phyloP scores from a whole-genome alignment of 23 tunicate genomes.

The Phallusia fumigata region DNA sequence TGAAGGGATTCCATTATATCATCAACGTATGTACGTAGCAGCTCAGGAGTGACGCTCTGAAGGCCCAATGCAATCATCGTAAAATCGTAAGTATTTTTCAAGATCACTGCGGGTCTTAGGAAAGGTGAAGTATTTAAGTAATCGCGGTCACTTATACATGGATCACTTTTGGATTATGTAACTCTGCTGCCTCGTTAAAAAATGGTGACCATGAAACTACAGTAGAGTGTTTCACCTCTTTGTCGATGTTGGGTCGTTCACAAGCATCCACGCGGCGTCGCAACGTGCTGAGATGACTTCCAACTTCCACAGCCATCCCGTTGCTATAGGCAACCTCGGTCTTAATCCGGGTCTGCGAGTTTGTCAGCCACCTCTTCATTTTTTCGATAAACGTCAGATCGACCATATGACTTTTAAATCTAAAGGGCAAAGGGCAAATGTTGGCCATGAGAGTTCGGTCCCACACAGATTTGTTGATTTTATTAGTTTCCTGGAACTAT shows the following conservation, averaged over 20 bases:
- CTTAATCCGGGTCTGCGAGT: slow-evolving; percentile 78
- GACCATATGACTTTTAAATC: slow-evolving; percentile 62
- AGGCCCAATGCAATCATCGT: too few relatives aligned
- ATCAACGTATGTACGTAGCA: slow-evolving; percentile 45
- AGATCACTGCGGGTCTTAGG: too few relatives aligned
- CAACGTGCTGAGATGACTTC: slow-evolving; percentile 50
- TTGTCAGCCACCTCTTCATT: slow-evolving; percentile 69
- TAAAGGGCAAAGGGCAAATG: background rate
- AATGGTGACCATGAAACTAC: too few relatives aligned
- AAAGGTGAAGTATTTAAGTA: too few relatives aligned
- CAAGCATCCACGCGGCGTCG: slow-evolving; percentile 80
- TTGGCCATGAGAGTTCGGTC: too few relatives aligned
- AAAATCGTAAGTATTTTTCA: too few relatives aligned
- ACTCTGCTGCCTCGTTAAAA: too few relatives aligned
- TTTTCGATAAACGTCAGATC: slow-evolving; percentile 72
- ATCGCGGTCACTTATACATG: too few relatives aligned
- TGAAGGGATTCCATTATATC: slow-evolving; percentile 62
- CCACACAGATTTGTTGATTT: too few relatives aligned
- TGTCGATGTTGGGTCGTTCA: slow-evolving; percentile 78
- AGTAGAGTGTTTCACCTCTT: slow-evolving; percentile 57
- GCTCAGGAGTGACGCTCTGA: slow-evolving; percentile 58
- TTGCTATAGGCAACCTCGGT: slow-evolving; percentile 78
- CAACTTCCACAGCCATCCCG: slow-evolving; percentile 66
- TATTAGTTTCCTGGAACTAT: too few relatives aligned
- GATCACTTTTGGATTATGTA: too few relatives aligned